Percentiles rank a stretch among this genome's conserved stretches.
Evolutionary conservation across 2,113 vertebrate species (phyloP).

Genomic region (Danionella cerebrum): DNA sequence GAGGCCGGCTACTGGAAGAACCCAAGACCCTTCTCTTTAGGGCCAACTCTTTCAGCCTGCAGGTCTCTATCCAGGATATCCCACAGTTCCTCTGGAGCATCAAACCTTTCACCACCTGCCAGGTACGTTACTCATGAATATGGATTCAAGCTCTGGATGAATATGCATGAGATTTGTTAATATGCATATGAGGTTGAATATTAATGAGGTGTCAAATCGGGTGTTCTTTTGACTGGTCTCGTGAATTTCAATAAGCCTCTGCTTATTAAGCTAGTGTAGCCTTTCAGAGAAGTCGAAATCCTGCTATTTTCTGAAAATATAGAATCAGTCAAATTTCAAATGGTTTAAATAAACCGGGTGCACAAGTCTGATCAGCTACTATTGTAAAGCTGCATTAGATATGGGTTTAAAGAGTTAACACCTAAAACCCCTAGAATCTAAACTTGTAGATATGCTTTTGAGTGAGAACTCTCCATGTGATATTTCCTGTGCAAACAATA

Average conservation of each 20-base stretch:
- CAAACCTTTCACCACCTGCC: conserved; percentile 94
- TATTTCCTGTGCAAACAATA: too few relatives aligned
- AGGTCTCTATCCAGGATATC: conserved; percentile 94
- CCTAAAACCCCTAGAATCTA: too few relatives aligned
- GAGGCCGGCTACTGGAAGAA: conserved; percentile 89
- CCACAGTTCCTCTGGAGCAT: conserved; percentile 95
- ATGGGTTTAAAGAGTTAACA: too few relatives aligned
- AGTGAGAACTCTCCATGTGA: too few relatives aligned
- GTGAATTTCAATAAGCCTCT: conserved; percentile 4
- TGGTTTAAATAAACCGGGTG: too few relatives aligned
- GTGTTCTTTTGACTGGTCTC: conserved; percentile 12
- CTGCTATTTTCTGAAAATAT: too few relatives aligned
- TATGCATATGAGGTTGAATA: conserved; percentile 29
- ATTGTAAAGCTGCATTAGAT: too few relatives aligned
- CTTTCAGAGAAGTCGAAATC: too few relatives aligned
- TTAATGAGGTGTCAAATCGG: conserved; percentile 12
- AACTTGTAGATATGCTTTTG: too few relatives aligned
- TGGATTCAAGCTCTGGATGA: neutral
- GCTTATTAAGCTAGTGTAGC: neutral
- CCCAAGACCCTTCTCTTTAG: conserved; percentile 86
- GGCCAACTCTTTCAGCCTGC: conserved; percentile 88
- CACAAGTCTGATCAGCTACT: too few relatives aligned
- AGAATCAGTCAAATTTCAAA: too few relatives aligned
- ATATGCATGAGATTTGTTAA: conserved; percentile 24
- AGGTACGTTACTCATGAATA: conserved; percentile 67